Conservation (phyloP, 1,140 invertebrate species). For the Eurytemora carolleeae region DNA sequence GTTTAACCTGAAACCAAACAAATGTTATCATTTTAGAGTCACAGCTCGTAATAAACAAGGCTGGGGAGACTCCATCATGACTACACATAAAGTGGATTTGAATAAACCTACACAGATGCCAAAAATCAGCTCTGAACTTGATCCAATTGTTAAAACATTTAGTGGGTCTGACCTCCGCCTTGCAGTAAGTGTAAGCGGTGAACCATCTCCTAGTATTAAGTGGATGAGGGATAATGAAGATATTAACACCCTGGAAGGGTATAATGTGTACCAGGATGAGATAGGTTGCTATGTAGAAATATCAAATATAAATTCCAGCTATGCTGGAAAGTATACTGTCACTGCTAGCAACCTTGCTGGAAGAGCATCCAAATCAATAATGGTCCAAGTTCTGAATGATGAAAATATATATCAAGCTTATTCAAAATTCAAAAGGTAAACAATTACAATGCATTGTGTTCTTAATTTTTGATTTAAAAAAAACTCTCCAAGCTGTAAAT, state of each 20-base stretch:
- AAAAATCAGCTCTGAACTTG: constrained; percentile 19
- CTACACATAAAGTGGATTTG: constrained; percentile 37
- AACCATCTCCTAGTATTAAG: no score
- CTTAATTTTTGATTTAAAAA: no score
- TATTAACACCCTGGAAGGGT: no score
- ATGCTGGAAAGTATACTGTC: neutral
- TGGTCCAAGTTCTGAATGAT: neutral
- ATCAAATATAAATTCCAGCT: no score
- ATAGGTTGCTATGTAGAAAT: no score
- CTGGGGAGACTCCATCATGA: constrained; percentile 55
- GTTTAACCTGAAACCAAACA: constrained; percentile 52
- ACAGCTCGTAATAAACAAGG: constrained; percentile 64
- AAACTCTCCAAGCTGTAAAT: no score
- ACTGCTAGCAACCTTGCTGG: neutral
- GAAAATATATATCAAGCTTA: neutral
- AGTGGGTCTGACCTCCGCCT: neutral
- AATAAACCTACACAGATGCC: constrained; percentile 39
- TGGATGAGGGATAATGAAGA: no score
- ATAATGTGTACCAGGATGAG: no score
- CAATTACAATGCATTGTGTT: no score
- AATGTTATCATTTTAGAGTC: constrained; percentile 58
- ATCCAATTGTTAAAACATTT: neutral
- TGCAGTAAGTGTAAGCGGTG: neutral
- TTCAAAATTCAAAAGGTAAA: neutral
- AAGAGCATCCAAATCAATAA: neutral